These are phyloP conservation scores for Papilio helenus DNA, from an alignment of 1,140 invertebrate species.

Conservation along the genomic window DNA sequence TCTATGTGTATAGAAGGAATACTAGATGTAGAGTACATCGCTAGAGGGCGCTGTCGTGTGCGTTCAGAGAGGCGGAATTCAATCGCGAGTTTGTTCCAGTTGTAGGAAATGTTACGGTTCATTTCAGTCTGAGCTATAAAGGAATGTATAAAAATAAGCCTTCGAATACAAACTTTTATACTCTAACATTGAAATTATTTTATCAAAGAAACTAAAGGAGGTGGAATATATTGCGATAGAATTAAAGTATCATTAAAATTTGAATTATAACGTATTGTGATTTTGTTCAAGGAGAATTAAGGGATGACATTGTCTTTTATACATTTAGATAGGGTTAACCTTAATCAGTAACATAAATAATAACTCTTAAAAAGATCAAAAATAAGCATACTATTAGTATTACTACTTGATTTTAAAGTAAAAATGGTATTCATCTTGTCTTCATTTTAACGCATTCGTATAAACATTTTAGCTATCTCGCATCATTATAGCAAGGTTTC, in stretches of 20 bases:
- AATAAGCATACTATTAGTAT: no score
- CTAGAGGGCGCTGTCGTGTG: not conserved
- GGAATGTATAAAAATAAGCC: not conserved
- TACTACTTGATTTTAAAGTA: not conserved
- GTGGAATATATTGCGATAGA: not conserved
- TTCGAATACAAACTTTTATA: constrained; percentile 20
- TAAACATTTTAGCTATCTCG: not conserved
- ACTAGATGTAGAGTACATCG: not conserved
- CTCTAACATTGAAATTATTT: constrained; percentile 20
- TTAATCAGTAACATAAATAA: no score
- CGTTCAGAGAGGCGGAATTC: constrained; percentile 3
- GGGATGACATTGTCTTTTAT: no score
- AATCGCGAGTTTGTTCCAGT: constrained; percentile 6
- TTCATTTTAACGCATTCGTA: not conserved
- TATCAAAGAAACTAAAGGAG: not conserved
- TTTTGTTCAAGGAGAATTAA: no score
- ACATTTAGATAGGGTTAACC: no score
- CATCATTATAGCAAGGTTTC: not conserved
- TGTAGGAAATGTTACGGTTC: constrained; percentile 9
- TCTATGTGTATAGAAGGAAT: not conserved
- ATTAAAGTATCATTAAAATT: not conserved
- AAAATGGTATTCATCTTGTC: not conserved
- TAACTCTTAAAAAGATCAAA: no score
- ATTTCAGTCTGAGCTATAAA: not conserved
- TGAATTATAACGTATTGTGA: not conserved